Evolutionary conservation across 2,888 invertebrate species (phyloP).

Genomic region (Euzetes globulus): DNA sequence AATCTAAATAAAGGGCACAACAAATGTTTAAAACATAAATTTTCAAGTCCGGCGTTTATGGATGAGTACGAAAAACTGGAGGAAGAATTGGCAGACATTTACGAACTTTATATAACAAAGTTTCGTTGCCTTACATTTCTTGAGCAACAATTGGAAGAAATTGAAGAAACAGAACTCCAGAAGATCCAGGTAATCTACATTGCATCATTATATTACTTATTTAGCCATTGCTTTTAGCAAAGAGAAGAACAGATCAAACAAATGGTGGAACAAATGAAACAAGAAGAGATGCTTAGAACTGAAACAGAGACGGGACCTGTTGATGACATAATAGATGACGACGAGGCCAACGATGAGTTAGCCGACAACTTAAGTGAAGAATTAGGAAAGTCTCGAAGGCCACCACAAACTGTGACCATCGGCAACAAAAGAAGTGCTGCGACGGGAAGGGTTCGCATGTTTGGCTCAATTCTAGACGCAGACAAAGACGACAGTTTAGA

Average conservation of each 20-base stretch:
- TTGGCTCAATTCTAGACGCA: conserved; percentile 54
- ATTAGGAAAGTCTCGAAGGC: not conserved
- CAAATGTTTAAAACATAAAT: not conserved
- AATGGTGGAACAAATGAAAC: conserved; percentile 54
- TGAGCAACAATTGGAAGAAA: conserved; percentile 73
- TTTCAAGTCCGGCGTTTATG: conserved; percentile 77
- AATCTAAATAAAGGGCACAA: conserved; percentile 31
- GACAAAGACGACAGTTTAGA: conserved; percentile 48
- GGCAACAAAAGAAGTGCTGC: conserved; percentile 11
- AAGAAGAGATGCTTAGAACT: conserved; percentile 50
- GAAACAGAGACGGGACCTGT: conserved; percentile 8
- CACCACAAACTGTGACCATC: conserved; percentile 15
- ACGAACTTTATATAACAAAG: conserved; percentile 77
- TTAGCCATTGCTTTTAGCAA: too few species aligned
- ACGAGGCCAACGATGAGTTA: conserved; percentile 45
- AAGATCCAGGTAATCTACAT: conserved; percentile 67
- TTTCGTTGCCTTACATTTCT: conserved; percentile 80
- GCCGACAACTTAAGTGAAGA: conserved; percentile 44
- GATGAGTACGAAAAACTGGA: conserved; percentile 89
- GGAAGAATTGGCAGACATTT: conserved; percentile 69
- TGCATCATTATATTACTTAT: too few species aligned
- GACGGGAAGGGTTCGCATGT: conserved; percentile 48
- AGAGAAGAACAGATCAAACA: conserved; percentile 53
- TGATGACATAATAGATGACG: conserved; percentile 39
- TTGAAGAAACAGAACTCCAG: conserved; percentile 69